Evolutionary conservation across 2,888 invertebrate species (phyloP), one percentile per base, ranked within the genome.

Genomic region (Autographa pulchrina): DNA sequence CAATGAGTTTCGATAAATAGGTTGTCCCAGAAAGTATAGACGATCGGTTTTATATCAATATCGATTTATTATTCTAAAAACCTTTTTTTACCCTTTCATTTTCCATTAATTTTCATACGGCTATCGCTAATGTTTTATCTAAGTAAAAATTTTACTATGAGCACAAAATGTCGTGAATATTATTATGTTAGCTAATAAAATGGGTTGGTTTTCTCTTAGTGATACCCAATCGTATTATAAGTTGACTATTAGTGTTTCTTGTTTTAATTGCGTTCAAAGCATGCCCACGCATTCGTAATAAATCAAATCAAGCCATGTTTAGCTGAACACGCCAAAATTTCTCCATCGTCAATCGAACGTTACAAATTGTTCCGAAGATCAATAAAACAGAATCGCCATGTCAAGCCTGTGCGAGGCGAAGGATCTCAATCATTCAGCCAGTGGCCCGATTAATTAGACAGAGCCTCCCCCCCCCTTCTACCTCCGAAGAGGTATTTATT

Each of bases 401-500:
- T 48, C 48, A 16, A n/a, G 48, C n/a, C 48, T 48, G 48, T 48
- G 48, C 48, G 48, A 48, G 48, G 48, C 48, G n/a, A n/a, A n/a
- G 48, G 48, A 48, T 48, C 48, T 48, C 48, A n/a, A 48, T 48
- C 48, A 48, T 48, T 48, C 48, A 48, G 48, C 48, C 48, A 48
- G 48, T 48, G 48, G 48, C 48, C 48, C 48, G 48, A 48, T 48
- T 48, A 48, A 48, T 48, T 48, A 48, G 48, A 48, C 48, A 7
- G 16, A 16, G n/a, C 48, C 48, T n/a, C 48, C 43, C 14, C 43
- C 16, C 16, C 13, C 13, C 41, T 11, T 2, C 41, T 13, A n/a
- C 48, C 48, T 5, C n/a, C n/a, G 48, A 48, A 48, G n/a, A 48
- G 48, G 48, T 48, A 48, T 48, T 48, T 48, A 48, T 48, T n/a